Base-by-base conservation (phyloP, 2,888 invertebrate genomes). In the Hydraecia micacea region DNA sequence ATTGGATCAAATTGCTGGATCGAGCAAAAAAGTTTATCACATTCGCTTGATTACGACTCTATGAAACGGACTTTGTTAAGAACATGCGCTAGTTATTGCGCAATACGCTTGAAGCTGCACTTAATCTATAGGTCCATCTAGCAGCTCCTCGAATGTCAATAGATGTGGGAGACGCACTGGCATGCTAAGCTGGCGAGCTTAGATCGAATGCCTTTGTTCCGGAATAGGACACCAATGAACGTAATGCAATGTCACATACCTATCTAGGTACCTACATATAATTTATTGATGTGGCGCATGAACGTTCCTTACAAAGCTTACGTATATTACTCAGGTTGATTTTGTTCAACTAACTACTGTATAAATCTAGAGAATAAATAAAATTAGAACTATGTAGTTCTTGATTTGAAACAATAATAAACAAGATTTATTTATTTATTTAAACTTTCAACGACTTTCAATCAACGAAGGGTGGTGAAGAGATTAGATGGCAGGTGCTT, bases 21-120 rank as follows among this genome's bases (percentile, higher is more conserved):
- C 11, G 66, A 63, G 42, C 82, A 84, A 84, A 84, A 83, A 85
- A 73, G 8, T 18, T 15, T 78, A 72, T 73, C 76, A 86, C 72
- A 75, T 70, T 66, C 18, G 46, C 6, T 70, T 18, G 11, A 42
- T 63, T 63, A 28, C 9, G 46, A 71, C 73, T 75, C 25, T 66
- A 36, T 36, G 46, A 78, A 81, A 84, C 80, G 80, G 84, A 80
- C 68, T 74, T 66, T 2, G 36, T 13, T 39, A 67, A 60, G 46
- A 69, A 68, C 65, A 75, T 74, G 68, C 39, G 11, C 63, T 49
- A 70, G 4, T 9, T 32, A 55, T 86, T 83, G n/a, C 60, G 67
- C 49, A 81, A 77, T n/a, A 21, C 0, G 5, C 36, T 42, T 60
- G 25, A 39, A 75, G 25, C 32, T 67, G 52, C 52, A 66, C 36